Evolutionary conservation across 2,888 invertebrate species (phyloP).

Genomic region (Pediacus dermestoides): DNA sequence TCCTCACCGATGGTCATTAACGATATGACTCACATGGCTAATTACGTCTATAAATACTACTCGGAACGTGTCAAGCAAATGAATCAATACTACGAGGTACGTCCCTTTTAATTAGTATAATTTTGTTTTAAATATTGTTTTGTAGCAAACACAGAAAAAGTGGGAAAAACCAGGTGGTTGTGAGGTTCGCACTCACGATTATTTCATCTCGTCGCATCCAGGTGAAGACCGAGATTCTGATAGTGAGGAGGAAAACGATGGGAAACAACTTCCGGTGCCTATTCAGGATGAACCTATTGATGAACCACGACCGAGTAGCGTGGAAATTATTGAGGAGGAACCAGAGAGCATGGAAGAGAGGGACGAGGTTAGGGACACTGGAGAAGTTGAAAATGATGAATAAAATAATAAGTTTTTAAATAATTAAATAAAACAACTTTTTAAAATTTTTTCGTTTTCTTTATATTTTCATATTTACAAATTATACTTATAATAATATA

Average conservation of each 20-base stretch:
- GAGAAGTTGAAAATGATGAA: constrained; percentile 37
- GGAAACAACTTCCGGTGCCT: constrained; percentile 41
- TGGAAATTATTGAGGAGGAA: constrained; percentile 17
- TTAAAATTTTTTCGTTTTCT: constrained; percentile 1
- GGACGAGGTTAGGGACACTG: constrained; percentile 30
- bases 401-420: constrained; percentile 16
- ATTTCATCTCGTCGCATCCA: constrained; percentile 63
- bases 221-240: constrained; percentile 62
- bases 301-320: constrained; percentile 17
- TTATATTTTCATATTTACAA: too few species aligned
- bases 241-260: constrained; percentile 55
- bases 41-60: constrained; percentile 92
- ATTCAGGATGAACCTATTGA: constrained; percentile 48
- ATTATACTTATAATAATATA: too few species aligned
- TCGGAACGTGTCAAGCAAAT: constrained; percentile 67
- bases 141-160: constrained; percentile 50
- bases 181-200: constrained; percentile 54
- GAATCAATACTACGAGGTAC: constrained; percentile 53
- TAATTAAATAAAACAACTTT: neutral
- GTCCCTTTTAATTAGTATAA: constrained; percentile 12
- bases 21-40: constrained; percentile 93
- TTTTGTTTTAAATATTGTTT: constrained; percentile 14
- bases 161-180: constrained; percentile 64
- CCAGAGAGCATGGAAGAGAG: constrained; percentile 14
- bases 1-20: constrained; percentile 60